Percentiles rank a stretch among this genome's conserved stretches.
Evolutionary conservation across 1,140 invertebrate genomes (phyloP).

Genomic region (Rhysida immarginata): DNA sequence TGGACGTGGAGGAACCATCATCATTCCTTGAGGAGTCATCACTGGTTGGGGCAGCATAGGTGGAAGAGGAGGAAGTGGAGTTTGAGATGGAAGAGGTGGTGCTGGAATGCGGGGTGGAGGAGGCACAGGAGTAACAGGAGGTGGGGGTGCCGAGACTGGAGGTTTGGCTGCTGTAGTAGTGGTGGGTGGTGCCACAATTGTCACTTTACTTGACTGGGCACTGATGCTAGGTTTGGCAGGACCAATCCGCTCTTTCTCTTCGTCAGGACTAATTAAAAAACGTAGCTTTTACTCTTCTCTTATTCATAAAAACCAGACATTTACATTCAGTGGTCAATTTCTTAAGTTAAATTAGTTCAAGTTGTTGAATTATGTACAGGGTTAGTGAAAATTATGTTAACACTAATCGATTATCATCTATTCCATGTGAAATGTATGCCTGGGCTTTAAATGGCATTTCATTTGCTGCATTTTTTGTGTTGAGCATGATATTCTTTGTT

Average conservation of each 20-base stretch:
- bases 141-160: constrained; percentile 13
- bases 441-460: too few relatives aligned
- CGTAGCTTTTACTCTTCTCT: too few relatives aligned
- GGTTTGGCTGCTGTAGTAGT: constrained; percentile 11
- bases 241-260: constrained; percentile 65
- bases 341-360: too few relatives aligned
- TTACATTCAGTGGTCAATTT: too few relatives aligned
- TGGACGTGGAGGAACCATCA: constrained; percentile 16
- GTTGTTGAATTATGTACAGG: too few relatives aligned
- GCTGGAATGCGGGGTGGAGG: constrained; percentile 18
- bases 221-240: constrained; percentile 25
- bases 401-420: too few relatives aligned
- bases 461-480: too few relatives aligned
- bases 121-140: constrained; percentile 16
- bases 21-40: constrained; percentile 6
- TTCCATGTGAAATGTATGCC: too few relatives aligned
- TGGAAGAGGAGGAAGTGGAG: constrained; percentile 6
- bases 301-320: too few relatives aligned
- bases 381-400: too few relatives aligned
- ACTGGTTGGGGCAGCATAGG: constrained; percentile 9
- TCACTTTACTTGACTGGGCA: constrained; percentile 31
- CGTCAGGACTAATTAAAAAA: constrained; percentile 55
- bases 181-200: constrained; percentile 11
- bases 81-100: constrained; percentile 11
- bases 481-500: too few relatives aligned